These are phyloP conservation scores for Ctenopoma multispine DNA, from an alignment of 2,797 vertebrate species.

Conservation along the genomic window DNA sequence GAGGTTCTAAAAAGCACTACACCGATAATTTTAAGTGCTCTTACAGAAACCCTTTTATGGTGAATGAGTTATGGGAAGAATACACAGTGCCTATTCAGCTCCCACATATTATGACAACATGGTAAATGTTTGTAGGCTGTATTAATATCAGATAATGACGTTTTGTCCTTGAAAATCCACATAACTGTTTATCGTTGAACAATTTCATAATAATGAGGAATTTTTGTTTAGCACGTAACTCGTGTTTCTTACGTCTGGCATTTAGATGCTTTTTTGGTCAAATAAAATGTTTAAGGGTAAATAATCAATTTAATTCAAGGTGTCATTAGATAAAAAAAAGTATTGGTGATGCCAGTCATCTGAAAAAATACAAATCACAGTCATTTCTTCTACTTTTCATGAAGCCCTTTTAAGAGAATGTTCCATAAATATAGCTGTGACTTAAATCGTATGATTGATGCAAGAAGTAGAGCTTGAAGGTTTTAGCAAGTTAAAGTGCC, in stretches of 20 bases:
- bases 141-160: conserved; percentile 31
- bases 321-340: conserved; percentile 4
- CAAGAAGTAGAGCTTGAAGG: conserved; percentile 69
- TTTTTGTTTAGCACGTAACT: neutral
- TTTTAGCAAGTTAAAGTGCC: conserved; percentile 72
- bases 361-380: neutral
- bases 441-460: conserved; percentile 70
- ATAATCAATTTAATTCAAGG: neutral
- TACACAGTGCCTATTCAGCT: conserved; percentile 17
- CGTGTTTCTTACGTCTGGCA: neutral
- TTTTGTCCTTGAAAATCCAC: conserved; percentile 8
- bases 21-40: conserved; percentile 39
- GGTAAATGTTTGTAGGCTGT: conserved; percentile 29
- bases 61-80: conserved; percentile 31
- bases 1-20: conserved; percentile 35
- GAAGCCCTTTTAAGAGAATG: conserved; percentile 22
- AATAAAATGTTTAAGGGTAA: neutral
- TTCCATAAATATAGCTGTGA: conserved; percentile 37
- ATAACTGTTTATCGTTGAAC: neutral
- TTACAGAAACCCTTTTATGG: conserved; percentile 31
- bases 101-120: conserved; percentile 34
- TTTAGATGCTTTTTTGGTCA: neutral
- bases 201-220: neutral
- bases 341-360: neutral
- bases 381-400: conserved; percentile 32